phyloP scores from a whole-genome alignment of 2,113 vertebrate species.

The Pica pica region DNA sequence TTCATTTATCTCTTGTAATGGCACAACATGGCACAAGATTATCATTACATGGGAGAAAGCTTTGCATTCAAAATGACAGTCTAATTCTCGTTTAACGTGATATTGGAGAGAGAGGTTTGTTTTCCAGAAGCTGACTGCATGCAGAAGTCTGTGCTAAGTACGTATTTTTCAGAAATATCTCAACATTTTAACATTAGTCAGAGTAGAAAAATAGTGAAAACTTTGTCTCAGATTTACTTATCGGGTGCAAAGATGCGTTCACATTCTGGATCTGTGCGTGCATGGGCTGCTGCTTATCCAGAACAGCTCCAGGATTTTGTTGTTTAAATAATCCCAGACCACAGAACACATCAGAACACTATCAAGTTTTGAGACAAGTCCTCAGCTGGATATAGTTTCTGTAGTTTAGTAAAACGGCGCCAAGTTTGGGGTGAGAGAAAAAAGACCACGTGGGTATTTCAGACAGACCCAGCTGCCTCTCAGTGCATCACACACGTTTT shows the following conservation, averaged over 20 bases:
- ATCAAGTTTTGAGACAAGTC: background rate
- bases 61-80: background rate
- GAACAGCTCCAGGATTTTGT: background rate
- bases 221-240: background rate
- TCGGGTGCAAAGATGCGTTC: fast-evolving
- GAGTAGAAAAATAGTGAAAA: background rate
- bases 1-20: background rate
- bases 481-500: background rate
- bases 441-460: background rate
- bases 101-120: background rate
- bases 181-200: background rate
- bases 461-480: background rate
- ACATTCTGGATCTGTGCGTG: background rate
- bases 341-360: background rate
- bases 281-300: fast-evolving
- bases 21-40: background rate
- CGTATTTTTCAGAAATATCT: background rate
- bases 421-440: background rate
- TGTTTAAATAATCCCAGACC: background rate
- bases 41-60: background rate
- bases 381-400: background rate
- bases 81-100: background rate
- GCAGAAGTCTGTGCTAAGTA: background rate
- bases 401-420: background rate
- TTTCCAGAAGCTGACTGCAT: background rate